Evolutionary conservation across 2,113 vertebrate genomes (phyloP).

Genomic region (Hippolais icterina): DNA sequence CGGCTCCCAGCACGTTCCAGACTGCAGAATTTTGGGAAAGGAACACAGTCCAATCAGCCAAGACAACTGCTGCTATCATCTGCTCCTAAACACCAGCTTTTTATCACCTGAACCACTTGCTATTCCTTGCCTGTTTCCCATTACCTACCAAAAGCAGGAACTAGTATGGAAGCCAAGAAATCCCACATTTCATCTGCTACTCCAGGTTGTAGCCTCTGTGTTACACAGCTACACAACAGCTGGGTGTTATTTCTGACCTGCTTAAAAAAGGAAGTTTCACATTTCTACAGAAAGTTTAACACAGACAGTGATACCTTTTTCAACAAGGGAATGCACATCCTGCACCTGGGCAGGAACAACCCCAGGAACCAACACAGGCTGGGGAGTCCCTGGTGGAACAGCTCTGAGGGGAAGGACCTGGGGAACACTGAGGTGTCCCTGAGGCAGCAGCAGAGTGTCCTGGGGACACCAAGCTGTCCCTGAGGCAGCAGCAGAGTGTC

Average conservation of each 20-base stretch:
- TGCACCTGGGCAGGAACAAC: not conserved
- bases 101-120: not conserved
- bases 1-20: not conserved
- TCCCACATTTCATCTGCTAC: not conserved
- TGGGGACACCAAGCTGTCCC: not conserved
- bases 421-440: not conserved
- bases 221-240: not conserved
- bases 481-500: not conserved
- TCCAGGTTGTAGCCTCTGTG: not conserved
- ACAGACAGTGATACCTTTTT: not conserved
- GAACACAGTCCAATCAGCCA: not conserved
- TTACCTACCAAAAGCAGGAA: not conserved
- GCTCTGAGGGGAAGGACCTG: not conserved
- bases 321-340: not conserved
- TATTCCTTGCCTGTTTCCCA: not conserved
- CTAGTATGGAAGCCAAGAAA: not conserved
- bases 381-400: rapidly evolving
- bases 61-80: not conserved
- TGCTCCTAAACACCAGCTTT: not conserved
- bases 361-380: not conserved
- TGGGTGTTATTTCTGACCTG: not conserved
- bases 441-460: not conserved
- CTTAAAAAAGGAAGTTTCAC: not conserved
- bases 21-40: not conserved
- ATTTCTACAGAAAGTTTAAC: not conserved